Evolutionary conservation across 2,113 vertebrate genomes (phyloP).

Genomic region (Carlito syrichta): DNA sequence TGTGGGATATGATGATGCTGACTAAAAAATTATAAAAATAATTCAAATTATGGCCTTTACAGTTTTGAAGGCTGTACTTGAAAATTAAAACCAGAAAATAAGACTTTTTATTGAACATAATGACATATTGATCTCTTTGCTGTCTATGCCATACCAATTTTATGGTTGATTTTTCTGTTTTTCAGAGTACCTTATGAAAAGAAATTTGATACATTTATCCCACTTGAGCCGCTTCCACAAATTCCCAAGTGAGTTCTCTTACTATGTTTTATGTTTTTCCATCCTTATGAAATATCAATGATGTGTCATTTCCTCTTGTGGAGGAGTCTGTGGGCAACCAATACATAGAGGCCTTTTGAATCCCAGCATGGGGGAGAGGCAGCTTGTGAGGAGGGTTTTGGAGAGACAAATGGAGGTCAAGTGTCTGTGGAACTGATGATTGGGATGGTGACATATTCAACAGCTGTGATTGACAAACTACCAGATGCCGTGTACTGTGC

Average conservation of each 20-base stretch:
- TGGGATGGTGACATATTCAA: background rate
- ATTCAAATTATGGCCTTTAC: background rate
- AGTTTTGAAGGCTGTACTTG: background rate
- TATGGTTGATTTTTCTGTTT: slow-evolving; percentile 16
- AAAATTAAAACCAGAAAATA: background rate
- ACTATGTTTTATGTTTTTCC: background rate
- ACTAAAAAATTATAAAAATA: background rate
- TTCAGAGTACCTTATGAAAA: slow-evolving; percentile 69
- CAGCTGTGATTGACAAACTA: background rate
- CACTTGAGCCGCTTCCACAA: slow-evolving; percentile 68
- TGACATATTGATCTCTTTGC: background rate
- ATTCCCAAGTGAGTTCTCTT: slow-evolving; percentile 63
- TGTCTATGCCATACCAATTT: background rate
- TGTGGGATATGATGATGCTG: background rate
- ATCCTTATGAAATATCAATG: background rate
- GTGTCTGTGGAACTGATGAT: background rate
- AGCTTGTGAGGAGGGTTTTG: background rate
- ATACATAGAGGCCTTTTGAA: background rate
- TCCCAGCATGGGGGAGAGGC: background rate
- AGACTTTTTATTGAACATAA: background rate
- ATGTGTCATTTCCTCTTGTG: background rate
- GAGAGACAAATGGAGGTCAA: background rate
- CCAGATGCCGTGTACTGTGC: background rate
- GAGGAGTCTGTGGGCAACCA: background rate
- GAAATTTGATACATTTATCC: slow-evolving; percentile 74